Conservation (phyloP, 2,797 vertebrate genomes). For the Aythya fuligula region DNA sequence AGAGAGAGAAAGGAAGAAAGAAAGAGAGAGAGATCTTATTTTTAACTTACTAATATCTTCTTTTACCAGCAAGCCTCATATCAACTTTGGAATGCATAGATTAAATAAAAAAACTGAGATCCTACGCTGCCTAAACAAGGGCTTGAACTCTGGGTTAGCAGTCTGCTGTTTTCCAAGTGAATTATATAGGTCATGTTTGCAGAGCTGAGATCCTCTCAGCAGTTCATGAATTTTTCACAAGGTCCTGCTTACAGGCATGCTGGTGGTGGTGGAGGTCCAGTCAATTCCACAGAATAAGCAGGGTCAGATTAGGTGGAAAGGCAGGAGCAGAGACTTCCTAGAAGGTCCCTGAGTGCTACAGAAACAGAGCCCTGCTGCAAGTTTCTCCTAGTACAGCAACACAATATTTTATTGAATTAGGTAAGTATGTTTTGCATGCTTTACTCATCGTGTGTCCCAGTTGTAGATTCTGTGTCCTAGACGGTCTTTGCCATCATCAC, state of each 20-base stretch:
- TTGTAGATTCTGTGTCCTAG: background rate
- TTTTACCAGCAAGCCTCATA: background rate
- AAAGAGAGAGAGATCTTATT: background rate
- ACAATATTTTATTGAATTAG: background rate
- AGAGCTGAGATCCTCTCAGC: background rate
- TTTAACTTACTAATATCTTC: background rate
- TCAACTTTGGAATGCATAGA: background rate
- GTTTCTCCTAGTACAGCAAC: background rate
- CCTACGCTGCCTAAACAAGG: background rate
- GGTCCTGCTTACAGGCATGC: background rate
- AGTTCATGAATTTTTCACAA: slow-evolving; percentile 2
- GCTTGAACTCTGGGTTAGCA: background rate
- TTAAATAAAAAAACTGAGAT: background rate
- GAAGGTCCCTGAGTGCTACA: rapidly evolving
- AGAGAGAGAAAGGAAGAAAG: rapidly evolving
- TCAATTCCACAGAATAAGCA: background rate
- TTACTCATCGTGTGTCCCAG: background rate
- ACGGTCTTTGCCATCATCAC: background rate
- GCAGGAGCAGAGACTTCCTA: background rate
- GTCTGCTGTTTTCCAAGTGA: background rate
- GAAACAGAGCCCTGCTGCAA: background rate
- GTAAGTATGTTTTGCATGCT: background rate
- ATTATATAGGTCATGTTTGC: background rate
- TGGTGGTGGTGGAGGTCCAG: background rate
- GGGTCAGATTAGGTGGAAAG: background rate